Percentiles rank a stretch among this genome's conserved stretches.
These are phyloP conservation scores for Limnephilus auricula DNA, from an alignment of 2,888 invertebrate species.

Conservation along the genomic window DNA sequence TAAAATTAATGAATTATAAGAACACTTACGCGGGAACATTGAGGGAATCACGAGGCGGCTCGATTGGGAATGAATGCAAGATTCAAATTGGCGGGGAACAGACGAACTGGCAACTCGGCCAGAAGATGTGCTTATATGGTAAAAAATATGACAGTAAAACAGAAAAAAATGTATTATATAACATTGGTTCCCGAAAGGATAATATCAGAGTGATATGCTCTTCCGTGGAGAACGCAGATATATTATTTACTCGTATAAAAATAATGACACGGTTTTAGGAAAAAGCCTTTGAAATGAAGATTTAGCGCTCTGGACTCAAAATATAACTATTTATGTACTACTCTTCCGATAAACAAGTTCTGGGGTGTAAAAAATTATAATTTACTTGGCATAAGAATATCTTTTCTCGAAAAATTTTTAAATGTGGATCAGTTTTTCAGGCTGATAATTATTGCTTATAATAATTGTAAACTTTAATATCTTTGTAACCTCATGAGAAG, in stretches of 20 bases:
- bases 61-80: not conserved
- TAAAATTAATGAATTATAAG: conserved; percentile 43
- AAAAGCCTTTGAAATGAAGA: too few relatives aligned
- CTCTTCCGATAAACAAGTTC: too few relatives aligned
- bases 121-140: not conserved
- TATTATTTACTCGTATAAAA: not conserved
- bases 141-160: not conserved
- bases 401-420: too few relatives aligned
- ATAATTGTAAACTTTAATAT: too few relatives aligned
- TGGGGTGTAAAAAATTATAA: too few relatives aligned
- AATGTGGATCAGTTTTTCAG: too few relatives aligned
- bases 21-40: conserved; percentile 22
- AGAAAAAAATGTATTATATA: not conserved
- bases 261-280: not conserved
- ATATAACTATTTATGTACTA: too few relatives aligned
- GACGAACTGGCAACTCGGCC: conserved; percentile 40
- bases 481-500: not conserved
- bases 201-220: not conserved
- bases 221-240: too few relatives aligned
- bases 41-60: conserved; percentile 43
- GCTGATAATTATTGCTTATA: too few relatives aligned
- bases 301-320: too few relatives aligned
- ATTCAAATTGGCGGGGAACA: conserved; percentile 34
- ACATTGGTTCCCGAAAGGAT: not conserved
- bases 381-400: not conserved